A percentile compares a stretch with the other conserved stretches of the same genome.
phyloP scores from a whole-genome alignment of 2,797 vertebrate species.

The Melanotaenia trifasciata region DNA sequence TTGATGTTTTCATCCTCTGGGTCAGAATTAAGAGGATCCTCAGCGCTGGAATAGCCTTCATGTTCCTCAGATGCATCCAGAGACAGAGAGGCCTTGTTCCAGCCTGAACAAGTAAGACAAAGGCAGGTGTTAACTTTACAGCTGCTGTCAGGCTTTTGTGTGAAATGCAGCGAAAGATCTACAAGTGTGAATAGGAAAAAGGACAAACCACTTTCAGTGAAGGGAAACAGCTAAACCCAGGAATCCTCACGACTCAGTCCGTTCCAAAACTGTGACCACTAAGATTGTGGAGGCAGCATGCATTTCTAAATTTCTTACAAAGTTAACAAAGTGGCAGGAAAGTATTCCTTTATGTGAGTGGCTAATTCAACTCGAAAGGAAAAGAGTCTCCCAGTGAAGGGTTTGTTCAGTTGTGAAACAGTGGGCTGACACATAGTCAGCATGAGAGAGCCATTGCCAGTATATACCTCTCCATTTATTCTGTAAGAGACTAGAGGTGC shows the following conservation, averaged over 20 bases:
- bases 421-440: slow-evolving; percentile 35
- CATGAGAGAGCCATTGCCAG: slow-evolving; percentile 18
- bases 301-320: slow-evolving; percentile 26
- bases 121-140: slow-evolving; percentile 2
- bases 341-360: slow-evolving; percentile 22
- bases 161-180: slow-evolving; percentile 16
- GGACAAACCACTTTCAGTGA: slow-evolving; percentile 27
- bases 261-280: slow-evolving; percentile 18
- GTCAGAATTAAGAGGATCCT: slow-evolving; percentile 95
- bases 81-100: slow-evolving; percentile 90
- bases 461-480: slow-evolving; percentile 83
- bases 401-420: slow-evolving; percentile 31
- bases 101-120: slow-evolving; percentile 82
- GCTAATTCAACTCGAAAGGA: slow-evolving; percentile 7
- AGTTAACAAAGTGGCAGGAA: slow-evolving; percentile 35
- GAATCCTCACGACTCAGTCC: slow-evolving; percentile 27
- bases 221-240: slow-evolving; percentile 33
- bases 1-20: slow-evolving; percentile 90
- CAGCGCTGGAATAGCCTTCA: slow-evolving; percentile 93
- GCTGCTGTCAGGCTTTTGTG: neutral
- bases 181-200: slow-evolving; percentile 12
- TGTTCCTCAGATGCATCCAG: slow-evolving; percentile 92
- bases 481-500: slow-evolving; percentile 85
- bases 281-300: slow-evolving; percentile 40
- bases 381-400: neutral